phyloP scores from a whole-genome alignment of 2,113 vertebrate genomes.

The Hyla sarda region DNA sequence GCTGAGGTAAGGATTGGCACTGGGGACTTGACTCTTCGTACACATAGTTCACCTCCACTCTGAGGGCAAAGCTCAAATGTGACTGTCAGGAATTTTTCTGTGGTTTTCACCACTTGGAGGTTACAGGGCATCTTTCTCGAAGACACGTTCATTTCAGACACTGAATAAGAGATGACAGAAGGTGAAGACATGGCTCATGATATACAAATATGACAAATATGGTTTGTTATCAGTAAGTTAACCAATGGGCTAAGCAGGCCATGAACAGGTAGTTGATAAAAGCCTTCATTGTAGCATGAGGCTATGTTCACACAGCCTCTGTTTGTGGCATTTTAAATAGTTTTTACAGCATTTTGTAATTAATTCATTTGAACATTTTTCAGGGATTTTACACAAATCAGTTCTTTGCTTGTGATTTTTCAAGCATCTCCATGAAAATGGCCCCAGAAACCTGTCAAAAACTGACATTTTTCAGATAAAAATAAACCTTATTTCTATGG shows the following conservation, averaged over 20 bases:
- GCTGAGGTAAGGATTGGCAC: not conserved
- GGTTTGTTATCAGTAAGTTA: not conserved
- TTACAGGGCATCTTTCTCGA: not conserved
- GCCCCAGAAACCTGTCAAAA: no score
- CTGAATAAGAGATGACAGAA: not conserved
- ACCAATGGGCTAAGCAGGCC: not conserved
- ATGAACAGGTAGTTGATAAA: not conserved
- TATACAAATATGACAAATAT: not conserved
- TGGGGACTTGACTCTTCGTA: constrained; percentile 22
- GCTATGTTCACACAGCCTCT: no score
- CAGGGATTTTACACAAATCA: no score
- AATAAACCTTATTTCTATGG: no score
- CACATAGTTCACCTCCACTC: constrained; percentile 33
- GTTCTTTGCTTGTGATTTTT: no score
- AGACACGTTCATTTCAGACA: not conserved
- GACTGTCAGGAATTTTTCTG: constrained; percentile 27
- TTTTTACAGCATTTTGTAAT: no score
- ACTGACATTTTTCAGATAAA: no score
- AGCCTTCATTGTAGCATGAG: no score
- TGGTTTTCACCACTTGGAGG: constrained; percentile 37
- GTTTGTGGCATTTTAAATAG: no score
- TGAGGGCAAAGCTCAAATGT: constrained; percentile 32
- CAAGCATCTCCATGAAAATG: no score
- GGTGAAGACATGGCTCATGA: not conserved
- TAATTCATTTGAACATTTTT: no score